These are phyloP conservation scores for Rafetus swinhoei DNA, from an alignment of 2,113 vertebrate genomes.

Conservation along the genomic window DNA sequence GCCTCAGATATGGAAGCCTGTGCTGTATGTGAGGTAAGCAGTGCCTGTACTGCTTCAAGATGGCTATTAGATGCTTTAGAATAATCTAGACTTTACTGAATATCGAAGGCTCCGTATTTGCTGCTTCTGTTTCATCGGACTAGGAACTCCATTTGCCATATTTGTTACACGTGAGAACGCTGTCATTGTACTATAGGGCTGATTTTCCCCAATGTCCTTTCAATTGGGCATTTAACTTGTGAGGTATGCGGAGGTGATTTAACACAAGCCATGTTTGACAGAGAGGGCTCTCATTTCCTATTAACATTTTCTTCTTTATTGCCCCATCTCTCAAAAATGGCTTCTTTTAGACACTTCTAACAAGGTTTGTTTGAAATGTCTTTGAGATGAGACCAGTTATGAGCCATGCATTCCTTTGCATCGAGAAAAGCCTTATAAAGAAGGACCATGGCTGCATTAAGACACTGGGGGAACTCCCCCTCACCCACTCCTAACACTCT, in stretches of 20 bases:
- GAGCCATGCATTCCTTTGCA: too few relatives aligned
- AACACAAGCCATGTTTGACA: not conserved
- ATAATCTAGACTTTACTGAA: constrained; percentile 50
- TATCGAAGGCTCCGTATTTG: not conserved
- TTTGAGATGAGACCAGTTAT: too few relatives aligned
- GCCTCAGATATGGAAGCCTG: not conserved
- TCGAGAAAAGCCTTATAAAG: too few relatives aligned
- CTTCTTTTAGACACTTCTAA: not conserved
- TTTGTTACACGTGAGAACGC: accelerated
- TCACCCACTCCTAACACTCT: too few relatives aligned
- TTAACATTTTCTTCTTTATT: not conserved
- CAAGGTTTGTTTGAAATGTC: too few relatives aligned
- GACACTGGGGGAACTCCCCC: too few relatives aligned
- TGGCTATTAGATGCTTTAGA: constrained; percentile 61
- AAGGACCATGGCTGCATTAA: too few relatives aligned
- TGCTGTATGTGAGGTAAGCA: constrained; percentile 25
- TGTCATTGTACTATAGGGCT: accelerated
- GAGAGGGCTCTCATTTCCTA: not conserved
- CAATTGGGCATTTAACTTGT: accelerated
- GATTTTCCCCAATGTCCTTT: not conserved
- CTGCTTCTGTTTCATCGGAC: not conserved
- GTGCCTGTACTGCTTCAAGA: constrained; percentile 57
- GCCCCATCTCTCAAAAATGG: not conserved
- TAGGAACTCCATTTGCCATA: not conserved
- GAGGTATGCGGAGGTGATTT: not conserved